A percentile compares a stretch with the other conserved stretches of the same genome.
Evolutionary conservation across 2,888 invertebrate species (phyloP).

Genomic region (Chrysotoxum bicinctum): DNA sequence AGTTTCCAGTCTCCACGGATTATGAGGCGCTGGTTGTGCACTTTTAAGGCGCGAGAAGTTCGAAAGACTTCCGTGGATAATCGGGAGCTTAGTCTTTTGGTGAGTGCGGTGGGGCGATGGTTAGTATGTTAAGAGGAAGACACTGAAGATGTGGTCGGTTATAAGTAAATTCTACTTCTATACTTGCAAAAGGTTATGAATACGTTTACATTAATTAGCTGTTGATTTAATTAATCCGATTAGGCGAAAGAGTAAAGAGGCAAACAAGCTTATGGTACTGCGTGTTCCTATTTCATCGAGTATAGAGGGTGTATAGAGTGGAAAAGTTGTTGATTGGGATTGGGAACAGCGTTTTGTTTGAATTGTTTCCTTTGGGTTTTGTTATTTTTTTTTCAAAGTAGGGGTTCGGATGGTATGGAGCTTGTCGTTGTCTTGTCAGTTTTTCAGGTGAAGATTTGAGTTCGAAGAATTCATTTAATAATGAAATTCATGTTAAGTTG

Average conservation of each 20-base stretch:
- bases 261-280: conserved; percentile 7
- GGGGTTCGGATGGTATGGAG: not conserved
- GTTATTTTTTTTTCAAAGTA: not conserved
- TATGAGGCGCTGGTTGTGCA: conserved; percentile 64
- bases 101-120: not conserved
- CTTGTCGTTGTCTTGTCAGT: conserved; percentile 5
- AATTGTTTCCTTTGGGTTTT: conserved; percentile 46
- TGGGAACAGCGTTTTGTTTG: conserved; percentile 40
- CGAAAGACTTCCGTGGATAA: conserved; percentile 59
- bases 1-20: conserved; percentile 49
- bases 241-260: conserved; percentile 1
- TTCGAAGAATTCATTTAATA: not conserved
- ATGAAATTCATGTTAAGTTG: not conserved
- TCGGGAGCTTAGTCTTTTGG: conserved; percentile 50
- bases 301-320: not conserved
- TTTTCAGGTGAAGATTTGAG: not conserved
- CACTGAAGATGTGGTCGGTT: conserved; percentile 6
- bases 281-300: not conserved
- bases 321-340: conserved; percentile 46
- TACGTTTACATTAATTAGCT: conserved; percentile 78
- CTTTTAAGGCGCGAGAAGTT: conserved; percentile 62
- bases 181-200: conserved; percentile 59
- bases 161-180: not conserved
- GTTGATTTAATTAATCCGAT: conserved; percentile 79
- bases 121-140: conserved; percentile 5